phyloP scores from a whole-genome alignment of 1,140 invertebrate genomes.

The Berghia stephanieae region DNA sequence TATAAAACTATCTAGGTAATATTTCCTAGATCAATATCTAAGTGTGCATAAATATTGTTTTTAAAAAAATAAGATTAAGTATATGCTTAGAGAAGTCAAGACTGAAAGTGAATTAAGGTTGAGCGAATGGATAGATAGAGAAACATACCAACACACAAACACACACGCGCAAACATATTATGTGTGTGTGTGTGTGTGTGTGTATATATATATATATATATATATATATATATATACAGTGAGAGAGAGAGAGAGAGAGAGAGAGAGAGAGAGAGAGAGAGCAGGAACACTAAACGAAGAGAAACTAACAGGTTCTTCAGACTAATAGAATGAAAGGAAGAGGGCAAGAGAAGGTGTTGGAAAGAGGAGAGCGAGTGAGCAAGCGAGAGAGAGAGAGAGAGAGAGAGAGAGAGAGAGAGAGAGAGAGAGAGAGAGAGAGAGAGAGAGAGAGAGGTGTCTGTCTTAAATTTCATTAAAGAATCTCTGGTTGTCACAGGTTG shows the following conservation, averaged over 20 bases:
- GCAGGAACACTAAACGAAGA: background rate
- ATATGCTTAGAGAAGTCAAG: too few species aligned
- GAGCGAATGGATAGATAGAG: slow-evolving; percentile 1
- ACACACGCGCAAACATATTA: background rate
- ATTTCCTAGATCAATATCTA: too few species aligned
- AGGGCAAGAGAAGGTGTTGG: too few species aligned
- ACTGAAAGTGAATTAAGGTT: too few species aligned
- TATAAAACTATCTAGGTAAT: too few species aligned
- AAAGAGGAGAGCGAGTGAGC: too few species aligned
- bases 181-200: too few species aligned
- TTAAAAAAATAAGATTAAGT: too few species aligned
- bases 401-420: background rate
- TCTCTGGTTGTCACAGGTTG: too few species aligned
- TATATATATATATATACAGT: background rate
- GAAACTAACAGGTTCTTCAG: too few species aligned
- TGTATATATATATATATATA: background rate
- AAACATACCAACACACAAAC: background rate
- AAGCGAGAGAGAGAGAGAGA: background rate
- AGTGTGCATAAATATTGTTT: too few species aligned
- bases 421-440: background rate
- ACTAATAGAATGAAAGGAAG: background rate
- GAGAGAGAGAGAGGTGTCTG: background rate
- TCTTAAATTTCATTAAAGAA: too few species aligned
- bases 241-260: background rate
- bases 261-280: background rate